phyloP scores from a whole-genome alignment of 1,140 invertebrate species.

The Drosophila nebulosa region DNA sequence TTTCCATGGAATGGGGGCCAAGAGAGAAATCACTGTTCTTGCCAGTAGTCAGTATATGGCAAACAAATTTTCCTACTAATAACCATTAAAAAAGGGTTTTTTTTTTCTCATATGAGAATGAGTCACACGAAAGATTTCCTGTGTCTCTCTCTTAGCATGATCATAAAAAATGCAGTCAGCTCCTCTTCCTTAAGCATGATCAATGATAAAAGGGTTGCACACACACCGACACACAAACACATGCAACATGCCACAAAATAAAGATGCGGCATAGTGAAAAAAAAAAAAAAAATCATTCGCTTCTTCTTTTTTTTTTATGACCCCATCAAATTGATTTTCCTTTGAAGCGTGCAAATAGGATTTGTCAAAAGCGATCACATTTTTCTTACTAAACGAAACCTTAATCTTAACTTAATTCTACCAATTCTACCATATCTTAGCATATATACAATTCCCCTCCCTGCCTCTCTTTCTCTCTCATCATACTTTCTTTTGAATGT shows the following conservation, averaged over 20 bases:
- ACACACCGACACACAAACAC: slow-evolving; percentile 2
- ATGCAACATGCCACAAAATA: slow-evolving; percentile 26
- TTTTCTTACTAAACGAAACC: slow-evolving; percentile 12
- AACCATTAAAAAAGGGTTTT: slow-evolving; percentile 58
- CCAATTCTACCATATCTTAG: not conserved
- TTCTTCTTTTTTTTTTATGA: slow-evolving; percentile 16
- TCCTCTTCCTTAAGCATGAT: slow-evolving; percentile 51
- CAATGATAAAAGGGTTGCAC: slow-evolving; percentile 67
- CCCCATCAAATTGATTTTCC: slow-evolving; percentile 64
- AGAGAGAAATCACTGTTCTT: slow-evolving; percentile 13
- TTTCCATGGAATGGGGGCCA: slow-evolving; percentile 31
- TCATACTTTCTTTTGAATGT: slow-evolving; percentile 1
- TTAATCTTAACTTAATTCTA: slow-evolving; percentile 1
- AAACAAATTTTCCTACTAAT: slow-evolving; percentile 69
- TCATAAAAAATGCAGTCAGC: slow-evolving; percentile 56
- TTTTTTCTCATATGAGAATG: slow-evolving; percentile 10
- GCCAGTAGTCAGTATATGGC: slow-evolving; percentile 35
- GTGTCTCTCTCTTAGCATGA: slow-evolving; percentile 50
- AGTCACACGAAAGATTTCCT: slow-evolving; percentile 32
- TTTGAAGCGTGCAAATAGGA: slow-evolving; percentile 70
- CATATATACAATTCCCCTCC: not conserved
- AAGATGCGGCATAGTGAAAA: slow-evolving; percentile 21
- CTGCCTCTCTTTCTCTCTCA: not conserved
- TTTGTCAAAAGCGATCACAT: slow-evolving; percentile 61
- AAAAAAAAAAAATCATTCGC: slow-evolving; percentile 14